These are phyloP conservation scores for Eospalax fontanierii DNA, from an alignment of 2,797 vertebrate genomes.

Conservation along the genomic window DNA sequence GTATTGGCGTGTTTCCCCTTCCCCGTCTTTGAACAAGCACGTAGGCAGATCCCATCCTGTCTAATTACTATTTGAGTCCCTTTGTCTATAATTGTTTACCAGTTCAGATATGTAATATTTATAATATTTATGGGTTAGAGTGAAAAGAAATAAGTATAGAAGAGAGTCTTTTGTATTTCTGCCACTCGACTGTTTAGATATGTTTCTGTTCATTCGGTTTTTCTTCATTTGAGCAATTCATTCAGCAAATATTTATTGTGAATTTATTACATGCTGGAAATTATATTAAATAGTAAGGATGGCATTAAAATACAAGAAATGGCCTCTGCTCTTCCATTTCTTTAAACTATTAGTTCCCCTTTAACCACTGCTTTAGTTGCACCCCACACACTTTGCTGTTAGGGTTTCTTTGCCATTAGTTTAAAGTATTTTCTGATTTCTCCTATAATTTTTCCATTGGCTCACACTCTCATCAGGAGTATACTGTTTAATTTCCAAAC, in stretches of 20 bases:
- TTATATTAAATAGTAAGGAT: not conserved
- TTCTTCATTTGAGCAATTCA: slow-evolving; percentile 21
- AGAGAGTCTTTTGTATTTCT: slow-evolving; percentile 46
- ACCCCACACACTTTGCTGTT: not conserved
- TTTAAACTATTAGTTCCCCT: not conserved
- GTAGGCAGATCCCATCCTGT: not conserved
- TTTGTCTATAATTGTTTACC: not conserved
- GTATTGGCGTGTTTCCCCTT: too few relatives aligned
- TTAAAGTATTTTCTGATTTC: slow-evolving; percentile 27
- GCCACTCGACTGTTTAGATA: not conserved
- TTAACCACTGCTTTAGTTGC: not conserved
- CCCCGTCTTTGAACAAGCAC: too few relatives aligned
- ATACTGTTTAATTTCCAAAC: not conserved
- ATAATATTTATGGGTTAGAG: slow-evolving; percentile 6
- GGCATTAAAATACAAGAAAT: slow-evolving; percentile 4
- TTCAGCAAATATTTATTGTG: slow-evolving; percentile 32
- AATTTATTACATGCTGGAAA: not conserved
- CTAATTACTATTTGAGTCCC: slow-evolving; percentile 20
- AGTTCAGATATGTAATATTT: not conserved
- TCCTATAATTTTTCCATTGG: not conserved
- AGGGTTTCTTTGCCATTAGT: not conserved
- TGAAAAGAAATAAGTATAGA: slow-evolving; percentile 40
- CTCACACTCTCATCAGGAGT: not conserved
- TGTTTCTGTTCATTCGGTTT: not conserved
- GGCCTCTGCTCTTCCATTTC: not conserved